Conservation (phyloP, 2,797 vertebrate species). For the Arrhamphus sclerolepis region DNA sequence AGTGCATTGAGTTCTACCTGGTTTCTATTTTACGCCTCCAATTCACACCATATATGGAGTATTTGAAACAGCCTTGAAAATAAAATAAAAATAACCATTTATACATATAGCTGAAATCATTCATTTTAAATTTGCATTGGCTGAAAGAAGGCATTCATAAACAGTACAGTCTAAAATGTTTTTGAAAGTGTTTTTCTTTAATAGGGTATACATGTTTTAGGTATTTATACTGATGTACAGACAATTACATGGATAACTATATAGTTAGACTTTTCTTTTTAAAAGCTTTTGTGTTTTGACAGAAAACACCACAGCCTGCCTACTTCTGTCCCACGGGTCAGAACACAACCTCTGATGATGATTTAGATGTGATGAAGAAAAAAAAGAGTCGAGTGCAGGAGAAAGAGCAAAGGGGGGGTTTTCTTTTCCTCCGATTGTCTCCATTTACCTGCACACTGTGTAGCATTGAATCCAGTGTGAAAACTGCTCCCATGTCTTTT, state of each 20-base stretch:
- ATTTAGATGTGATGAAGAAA: constrained; percentile 3
- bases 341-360: background rate
- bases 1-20: constrained; percentile 1
- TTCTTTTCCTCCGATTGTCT: constrained; percentile 21
- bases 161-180: background rate
- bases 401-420: constrained; percentile 7
- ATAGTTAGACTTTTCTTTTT: background rate
- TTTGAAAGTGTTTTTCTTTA: constrained; percentile 3
- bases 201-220: constrained; percentile 4
- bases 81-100: constrained; percentile 15
- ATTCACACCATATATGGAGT: background rate
- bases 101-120: constrained; percentile 15
- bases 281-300: background rate
- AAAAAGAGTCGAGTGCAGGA: constrained; percentile 2
- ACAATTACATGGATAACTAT: background rate
- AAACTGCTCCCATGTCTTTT: constrained; percentile 46
- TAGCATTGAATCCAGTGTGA: constrained; percentile 46
- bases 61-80: constrained; percentile 29
- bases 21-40: constrained; percentile 10
- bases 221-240: background rate
- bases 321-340: background rate
- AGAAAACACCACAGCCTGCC: background rate
- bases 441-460: constrained; percentile 35
- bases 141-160: constrained; percentile 25
- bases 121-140: constrained; percentile 13